These are phyloP conservation scores for Sylvietta virens DNA, from an alignment of 2,113 vertebrate genomes.

Conservation along the genomic window DNA sequence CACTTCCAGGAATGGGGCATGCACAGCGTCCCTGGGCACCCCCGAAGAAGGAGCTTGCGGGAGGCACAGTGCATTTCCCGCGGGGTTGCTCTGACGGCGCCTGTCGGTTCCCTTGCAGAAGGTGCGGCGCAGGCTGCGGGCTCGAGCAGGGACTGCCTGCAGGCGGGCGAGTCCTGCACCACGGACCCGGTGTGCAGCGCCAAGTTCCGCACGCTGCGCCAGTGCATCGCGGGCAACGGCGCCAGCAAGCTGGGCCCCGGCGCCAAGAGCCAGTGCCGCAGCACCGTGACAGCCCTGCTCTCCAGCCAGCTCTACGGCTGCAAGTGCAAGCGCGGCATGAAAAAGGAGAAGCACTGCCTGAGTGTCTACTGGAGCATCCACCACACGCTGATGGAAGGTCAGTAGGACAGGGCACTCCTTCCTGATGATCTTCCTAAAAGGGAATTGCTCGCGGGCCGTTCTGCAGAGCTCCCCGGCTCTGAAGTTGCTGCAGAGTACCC, in stretches of 20 bases:
- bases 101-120: constrained; percentile 10
- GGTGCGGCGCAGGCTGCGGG: constrained; percentile 21
- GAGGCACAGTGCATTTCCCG: neutral
- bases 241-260: constrained; percentile 85
- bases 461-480: neutral
- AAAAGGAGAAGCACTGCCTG: constrained; percentile 90
- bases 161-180: constrained; percentile 85
- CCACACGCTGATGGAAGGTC: constrained; percentile 88
- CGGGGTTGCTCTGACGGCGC: neutral
- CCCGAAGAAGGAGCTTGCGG: fast-evolving
- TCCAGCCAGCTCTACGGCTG: constrained; percentile 88
- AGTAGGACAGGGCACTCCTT: neutral
- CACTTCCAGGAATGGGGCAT: neutral
- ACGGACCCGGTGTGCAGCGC: constrained; percentile 86
- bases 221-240: constrained; percentile 89
- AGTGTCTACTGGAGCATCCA: constrained; percentile 95
- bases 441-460: no score
- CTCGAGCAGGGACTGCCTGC: constrained; percentile 81
- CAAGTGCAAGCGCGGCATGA: constrained; percentile 92
- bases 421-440: fast-evolving
- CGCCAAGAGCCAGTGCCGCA: constrained; percentile 86
- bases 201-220: constrained; percentile 87
- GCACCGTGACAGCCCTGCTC: constrained; percentile 82
- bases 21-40: neutral
- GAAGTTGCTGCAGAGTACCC: fast-evolving